phyloP scores from a whole-genome alignment of 2,797 vertebrate species.

The Rhabdophis nuchalis region DNA sequence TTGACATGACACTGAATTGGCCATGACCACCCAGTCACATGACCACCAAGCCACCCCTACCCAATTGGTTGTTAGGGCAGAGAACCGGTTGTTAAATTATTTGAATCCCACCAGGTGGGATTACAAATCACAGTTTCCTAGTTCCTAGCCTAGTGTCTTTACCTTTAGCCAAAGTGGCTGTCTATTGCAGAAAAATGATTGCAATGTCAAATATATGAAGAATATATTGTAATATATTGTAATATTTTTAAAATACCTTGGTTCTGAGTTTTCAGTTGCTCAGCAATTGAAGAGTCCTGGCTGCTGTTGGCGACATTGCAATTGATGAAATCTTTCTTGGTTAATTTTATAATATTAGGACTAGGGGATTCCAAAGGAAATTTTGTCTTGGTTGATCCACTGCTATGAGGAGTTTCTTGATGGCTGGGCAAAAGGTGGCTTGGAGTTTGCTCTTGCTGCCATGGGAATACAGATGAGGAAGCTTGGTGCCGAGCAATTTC shows the following conservation, averaged over 20 bases:
- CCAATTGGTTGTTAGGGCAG: no score
- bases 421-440: constrained; percentile 60
- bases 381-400: constrained; percentile 59
- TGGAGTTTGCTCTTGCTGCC: constrained; percentile 82
- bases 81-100: no score
- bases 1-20: no score
- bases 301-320: constrained; percentile 55
- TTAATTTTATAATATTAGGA: constrained; percentile 56
- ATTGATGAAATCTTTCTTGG: constrained; percentile 38
- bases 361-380: constrained; percentile 74
- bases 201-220: background rate
- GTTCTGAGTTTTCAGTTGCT: constrained; percentile 80
- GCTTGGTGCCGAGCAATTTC: constrained; percentile 86
- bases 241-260: constrained; percentile 75
- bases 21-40: no score
- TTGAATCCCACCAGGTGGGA: no score
- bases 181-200: background rate
- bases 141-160: background rate
- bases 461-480: constrained; percentile 89
- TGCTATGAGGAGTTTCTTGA: constrained; percentile 77
- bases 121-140: no score
- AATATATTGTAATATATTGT: background rate
- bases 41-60: no score
- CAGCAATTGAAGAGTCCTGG: constrained; percentile 66
- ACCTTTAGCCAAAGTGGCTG: background rate